A percentile compares a stretch with the other conserved stretches of the same genome.
Evolutionary conservation across 2,888 invertebrate species (phyloP).

Genomic region (Gymnosoma rotundatum): DNA sequence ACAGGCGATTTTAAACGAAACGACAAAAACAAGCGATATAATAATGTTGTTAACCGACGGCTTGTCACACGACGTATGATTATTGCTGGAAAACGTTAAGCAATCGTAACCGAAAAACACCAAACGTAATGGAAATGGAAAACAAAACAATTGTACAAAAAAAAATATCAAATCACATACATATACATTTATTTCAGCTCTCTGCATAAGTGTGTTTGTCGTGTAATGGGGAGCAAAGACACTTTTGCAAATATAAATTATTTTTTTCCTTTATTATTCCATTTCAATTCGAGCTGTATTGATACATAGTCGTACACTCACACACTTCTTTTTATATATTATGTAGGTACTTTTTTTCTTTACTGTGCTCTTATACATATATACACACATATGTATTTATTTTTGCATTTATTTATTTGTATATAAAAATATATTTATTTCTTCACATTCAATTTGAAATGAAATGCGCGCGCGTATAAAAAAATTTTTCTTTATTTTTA

Average conservation of each 20-base stretch:
- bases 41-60: conserved; percentile 76
- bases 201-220: conserved; percentile 3
- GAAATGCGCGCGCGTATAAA: conserved; percentile 65
- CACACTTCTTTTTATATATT: conserved; percentile 14
- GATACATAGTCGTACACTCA: conserved; percentile 34
- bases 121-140: conserved; percentile 70
- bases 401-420: conserved; percentile 55
- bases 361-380: not conserved
- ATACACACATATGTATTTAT: conserved; percentile 11
- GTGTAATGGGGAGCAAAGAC: conserved; percentile 62
- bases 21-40: conserved; percentile 65
- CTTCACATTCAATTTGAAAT: conserved; percentile 56
- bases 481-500: conserved; percentile 28
- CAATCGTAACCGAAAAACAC: conserved; percentile 74
- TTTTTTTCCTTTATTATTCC: conserved; percentile 39
- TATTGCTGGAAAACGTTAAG: conserved; percentile 72
- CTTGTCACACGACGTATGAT: conserved; percentile 78
- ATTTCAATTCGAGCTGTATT: conserved; percentile 50
- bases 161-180: conserved; percentile 41
- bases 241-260: conserved; percentile 55
- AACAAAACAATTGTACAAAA: conserved; percentile 66
- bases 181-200: conserved; percentile 38
- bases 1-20: conserved; percentile 31
- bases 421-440: conserved; percentile 36
- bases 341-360: not conserved